Evolutionary conservation across 2,888 invertebrate species (phyloP).

Genomic region (Caenorhabditis sp.): DNA sequence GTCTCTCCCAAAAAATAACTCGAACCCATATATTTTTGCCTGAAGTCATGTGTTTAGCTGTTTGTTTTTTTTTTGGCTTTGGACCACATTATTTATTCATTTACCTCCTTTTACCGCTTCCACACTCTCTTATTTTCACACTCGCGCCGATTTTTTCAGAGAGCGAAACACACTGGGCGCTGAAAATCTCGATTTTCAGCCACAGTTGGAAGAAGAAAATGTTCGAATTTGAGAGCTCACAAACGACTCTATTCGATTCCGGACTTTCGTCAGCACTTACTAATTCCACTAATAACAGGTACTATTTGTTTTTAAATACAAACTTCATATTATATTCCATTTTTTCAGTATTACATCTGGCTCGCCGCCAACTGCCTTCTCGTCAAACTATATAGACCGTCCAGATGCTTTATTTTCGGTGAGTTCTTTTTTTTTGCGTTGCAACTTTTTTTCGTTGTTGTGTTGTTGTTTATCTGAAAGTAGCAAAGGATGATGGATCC

Average conservation of each 20-base stretch:
- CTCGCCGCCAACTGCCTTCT: conserved; percentile 34
- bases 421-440: not conserved
- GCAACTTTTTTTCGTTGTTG: not conserved
- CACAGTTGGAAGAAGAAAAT: conserved; percentile 3
- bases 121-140: not conserved
- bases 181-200: conserved; percentile 13
- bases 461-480: not conserved
- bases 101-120: not conserved
- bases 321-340: not conserved
- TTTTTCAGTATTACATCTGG: conserved; percentile 37
- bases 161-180: conserved; percentile 14
- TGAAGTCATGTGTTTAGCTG: not conserved
- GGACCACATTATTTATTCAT: conserved; percentile 1
- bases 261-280: conserved; percentile 37
- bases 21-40: not conserved
- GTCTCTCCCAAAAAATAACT: not conserved
- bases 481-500: not conserved
- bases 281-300: conserved; percentile 42
- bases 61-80: not conserved
- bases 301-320: not conserved
- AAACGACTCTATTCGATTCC: conserved; percentile 36
- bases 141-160: conserved; percentile 12
- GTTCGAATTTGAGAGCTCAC: conserved; percentile 32
- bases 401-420: conserved; percentile 32
- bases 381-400: conserved; percentile 33